These are phyloP conservation scores for Laterallus jamaicensis DNA, from an alignment of 2,113 vertebrate species.

Conservation along the genomic window DNA sequence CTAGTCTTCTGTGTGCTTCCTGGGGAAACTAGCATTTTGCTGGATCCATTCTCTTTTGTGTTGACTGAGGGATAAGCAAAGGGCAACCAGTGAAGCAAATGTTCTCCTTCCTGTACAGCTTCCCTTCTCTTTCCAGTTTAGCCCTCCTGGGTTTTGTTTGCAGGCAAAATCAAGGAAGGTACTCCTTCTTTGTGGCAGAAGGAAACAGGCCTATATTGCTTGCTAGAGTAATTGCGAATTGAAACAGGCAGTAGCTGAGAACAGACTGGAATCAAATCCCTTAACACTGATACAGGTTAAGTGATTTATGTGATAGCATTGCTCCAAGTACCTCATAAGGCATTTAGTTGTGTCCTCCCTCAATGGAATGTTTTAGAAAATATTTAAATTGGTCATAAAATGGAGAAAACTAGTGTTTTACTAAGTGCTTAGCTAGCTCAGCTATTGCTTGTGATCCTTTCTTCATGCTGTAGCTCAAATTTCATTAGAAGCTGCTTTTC, in stretches of 20 bases:
- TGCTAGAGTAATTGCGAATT: background rate
- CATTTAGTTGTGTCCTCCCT: background rate
- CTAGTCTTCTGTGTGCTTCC: background rate
- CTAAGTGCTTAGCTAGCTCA: background rate
- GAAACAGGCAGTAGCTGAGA: background rate
- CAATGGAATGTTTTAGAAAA: background rate
- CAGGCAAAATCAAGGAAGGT: background rate
- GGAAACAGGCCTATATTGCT: background rate
- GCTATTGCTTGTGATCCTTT: constrained; percentile 7
- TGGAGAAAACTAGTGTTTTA: constrained; percentile 11
- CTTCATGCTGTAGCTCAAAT: constrained; percentile 34
- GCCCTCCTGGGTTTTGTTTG: background rate
- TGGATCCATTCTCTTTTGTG: background rate
- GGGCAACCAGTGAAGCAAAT: background rate
- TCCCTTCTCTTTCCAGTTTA: background rate
- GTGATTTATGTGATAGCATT: background rate
- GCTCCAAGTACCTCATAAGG: background rate
- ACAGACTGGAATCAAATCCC: background rate
- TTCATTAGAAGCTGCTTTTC: constrained; percentile 32
- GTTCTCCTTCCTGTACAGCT: background rate
- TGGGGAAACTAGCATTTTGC: background rate
- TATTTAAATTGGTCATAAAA: constrained; percentile 3
- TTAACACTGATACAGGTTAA: background rate
- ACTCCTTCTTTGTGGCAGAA: background rate
- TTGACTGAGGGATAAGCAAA: background rate